Conservation (phyloP, 23 tunicate genomes). For the Styela clava region DNA sequence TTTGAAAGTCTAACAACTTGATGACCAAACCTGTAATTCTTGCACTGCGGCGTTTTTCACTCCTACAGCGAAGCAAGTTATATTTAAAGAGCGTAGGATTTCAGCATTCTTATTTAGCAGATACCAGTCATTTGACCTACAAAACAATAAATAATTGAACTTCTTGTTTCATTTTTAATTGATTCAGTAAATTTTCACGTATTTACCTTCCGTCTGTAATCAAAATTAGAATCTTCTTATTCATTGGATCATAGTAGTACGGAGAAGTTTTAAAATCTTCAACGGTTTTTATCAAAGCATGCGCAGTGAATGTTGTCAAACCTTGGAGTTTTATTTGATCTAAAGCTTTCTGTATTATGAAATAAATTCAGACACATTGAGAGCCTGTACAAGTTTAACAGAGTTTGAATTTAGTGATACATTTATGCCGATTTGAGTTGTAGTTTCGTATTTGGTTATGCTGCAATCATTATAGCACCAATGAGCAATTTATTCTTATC, state of each 20-base stretch:
- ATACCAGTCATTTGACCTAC: conserved; percentile 6
- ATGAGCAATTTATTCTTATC: too few relatives aligned
- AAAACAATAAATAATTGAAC: too few relatives aligned
- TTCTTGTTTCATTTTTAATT: too few relatives aligned
- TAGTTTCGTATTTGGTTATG: too few relatives aligned
- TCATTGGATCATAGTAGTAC: conserved; percentile 16
- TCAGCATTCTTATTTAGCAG: background rate
- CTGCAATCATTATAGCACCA: background rate
- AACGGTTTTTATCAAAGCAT: conserved; percentile 75
- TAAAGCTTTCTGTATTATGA: conserved; percentile 45
- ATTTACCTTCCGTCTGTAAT: conserved; percentile 70
- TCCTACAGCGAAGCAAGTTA: conserved; percentile 7
- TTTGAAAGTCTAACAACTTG: too few relatives aligned
- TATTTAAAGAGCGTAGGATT: background rate
- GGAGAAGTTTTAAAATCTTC: conserved; percentile 47
- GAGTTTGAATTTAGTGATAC: background rate
- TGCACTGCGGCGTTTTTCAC: background rate
- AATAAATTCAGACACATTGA: too few relatives aligned
- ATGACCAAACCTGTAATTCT: background rate
- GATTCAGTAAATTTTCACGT: background rate
- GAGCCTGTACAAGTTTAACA: too few relatives aligned
- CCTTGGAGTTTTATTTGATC: conserved; percentile 26
- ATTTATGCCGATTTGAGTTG: background rate
- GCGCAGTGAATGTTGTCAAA: conserved; percentile 67
- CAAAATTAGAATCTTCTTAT: conserved; percentile 55